phyloP scores from a whole-genome alignment of 2,888 invertebrate species.

The Nudaria mundana region DNA sequence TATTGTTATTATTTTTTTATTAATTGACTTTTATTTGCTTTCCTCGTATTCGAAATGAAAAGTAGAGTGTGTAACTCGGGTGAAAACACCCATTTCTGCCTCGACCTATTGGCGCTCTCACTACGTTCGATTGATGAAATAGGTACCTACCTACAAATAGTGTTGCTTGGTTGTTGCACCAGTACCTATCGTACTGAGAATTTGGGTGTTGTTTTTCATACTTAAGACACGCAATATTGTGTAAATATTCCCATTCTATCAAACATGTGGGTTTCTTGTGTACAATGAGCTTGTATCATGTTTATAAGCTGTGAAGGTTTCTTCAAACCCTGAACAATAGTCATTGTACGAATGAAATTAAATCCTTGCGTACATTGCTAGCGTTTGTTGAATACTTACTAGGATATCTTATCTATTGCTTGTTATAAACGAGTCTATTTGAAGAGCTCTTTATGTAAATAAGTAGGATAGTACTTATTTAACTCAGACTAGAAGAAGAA shows the following conservation, averaged over 20 bases:
- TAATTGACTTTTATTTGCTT: too few species aligned
- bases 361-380: constrained; percentile 37
- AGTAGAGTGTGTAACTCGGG: too few species aligned
- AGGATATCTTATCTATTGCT: neutral
- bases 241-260: constrained; percentile 30
- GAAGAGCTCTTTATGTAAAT: neutral
- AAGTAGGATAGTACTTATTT: too few species aligned
- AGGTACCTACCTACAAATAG: too few species aligned
- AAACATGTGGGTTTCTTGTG: constrained; percentile 43
- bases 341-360: constrained; percentile 64
- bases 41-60: too few species aligned
- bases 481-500: too few species aligned
- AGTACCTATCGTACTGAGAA: too few species aligned
- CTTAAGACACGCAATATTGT: constrained; percentile 6
- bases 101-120: too few species aligned
- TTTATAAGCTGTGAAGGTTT: constrained; percentile 46
- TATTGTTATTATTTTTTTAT: too few species aligned
- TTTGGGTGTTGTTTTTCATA: neutral
- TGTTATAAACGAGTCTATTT: neutral
- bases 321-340: constrained; percentile 63
- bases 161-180: too few species aligned
- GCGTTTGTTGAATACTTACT: neutral
- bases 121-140: too few species aligned
- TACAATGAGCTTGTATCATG: constrained; percentile 60
- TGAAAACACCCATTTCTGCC: too few species aligned